These are phyloP conservation scores for Sebastes hubbsi DNA, from an alignment of 2,797 vertebrate species.

Conservation along the genomic window DNA sequence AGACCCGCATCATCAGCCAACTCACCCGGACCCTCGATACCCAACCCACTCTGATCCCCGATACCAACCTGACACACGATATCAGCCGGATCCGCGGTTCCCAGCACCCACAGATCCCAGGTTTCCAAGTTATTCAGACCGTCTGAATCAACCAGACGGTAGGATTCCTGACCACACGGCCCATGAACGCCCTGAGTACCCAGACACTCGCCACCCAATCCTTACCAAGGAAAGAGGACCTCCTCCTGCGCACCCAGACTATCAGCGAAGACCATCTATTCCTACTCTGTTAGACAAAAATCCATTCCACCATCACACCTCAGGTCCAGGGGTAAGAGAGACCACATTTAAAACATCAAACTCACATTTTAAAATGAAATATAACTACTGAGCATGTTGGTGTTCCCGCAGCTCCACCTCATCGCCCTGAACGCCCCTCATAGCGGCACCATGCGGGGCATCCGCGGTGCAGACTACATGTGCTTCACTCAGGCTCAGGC, in stretches of 20 bases:
- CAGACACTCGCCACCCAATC: slow-evolving; percentile 44
- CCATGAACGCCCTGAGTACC: slow-evolving; percentile 34
- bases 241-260: too few relatives aligned
- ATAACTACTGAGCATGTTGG: not conserved
- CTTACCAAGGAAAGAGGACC: slow-evolving; percentile 68
- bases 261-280: slow-evolving; percentile 63
- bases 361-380: not conserved
- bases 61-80: slow-evolving; percentile 14
- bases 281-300: not conserved
- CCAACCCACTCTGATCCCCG: slow-evolving; percentile 7
- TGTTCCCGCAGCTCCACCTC: slow-evolving; percentile 88
- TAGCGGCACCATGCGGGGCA: slow-evolving; percentile 87
- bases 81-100: slow-evolving; percentile 57
- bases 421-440: slow-evolving; percentile 90
- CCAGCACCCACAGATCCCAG: slow-evolving; percentile 66
- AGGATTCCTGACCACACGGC: slow-evolving; percentile 25
- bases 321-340: slow-evolving; percentile 73
- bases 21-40: slow-evolving; percentile 39
- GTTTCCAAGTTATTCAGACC: slow-evolving; percentile 71
- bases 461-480: slow-evolving; percentile 89
- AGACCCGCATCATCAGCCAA: not conserved
- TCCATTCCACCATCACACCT: slow-evolving; percentile 70
- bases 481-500: slow-evolving; percentile 94
- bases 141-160: slow-evolving; percentile 59
- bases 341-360: not conserved